Percentiles rank a stretch among this genome's conserved stretches.
Conservation (phyloP, 2,888 invertebrate genomes). For the Caenorhabditis sinica region DNA sequence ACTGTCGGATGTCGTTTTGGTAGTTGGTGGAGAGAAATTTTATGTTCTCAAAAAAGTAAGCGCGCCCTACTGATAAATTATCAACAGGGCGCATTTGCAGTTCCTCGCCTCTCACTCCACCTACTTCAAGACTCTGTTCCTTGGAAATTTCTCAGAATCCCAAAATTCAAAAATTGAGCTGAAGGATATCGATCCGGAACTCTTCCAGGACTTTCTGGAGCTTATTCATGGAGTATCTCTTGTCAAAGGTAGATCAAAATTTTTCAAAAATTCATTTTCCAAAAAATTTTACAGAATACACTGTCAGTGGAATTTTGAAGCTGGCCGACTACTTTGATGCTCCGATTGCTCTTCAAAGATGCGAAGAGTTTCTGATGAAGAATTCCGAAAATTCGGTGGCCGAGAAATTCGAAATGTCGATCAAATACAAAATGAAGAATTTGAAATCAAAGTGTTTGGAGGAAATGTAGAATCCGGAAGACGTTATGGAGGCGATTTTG, state of each 20-base stretch:
- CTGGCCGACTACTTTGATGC: not conserved
- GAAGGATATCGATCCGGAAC: not conserved
- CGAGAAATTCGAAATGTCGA: not conserved
- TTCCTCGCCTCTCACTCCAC: not conserved
- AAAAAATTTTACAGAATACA: not conserved
- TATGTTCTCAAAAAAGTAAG: not conserved
- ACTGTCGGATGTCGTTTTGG: too few relatives aligned
- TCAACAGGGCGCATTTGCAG: too few relatives aligned
- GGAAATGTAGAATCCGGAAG: too few relatives aligned
- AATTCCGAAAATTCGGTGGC: not conserved
- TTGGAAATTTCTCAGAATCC: not conserved
- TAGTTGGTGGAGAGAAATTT: too few relatives aligned
- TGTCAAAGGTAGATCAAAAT: not conserved
- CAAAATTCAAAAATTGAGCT: not conserved
- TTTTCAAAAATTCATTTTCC: too few relatives aligned
- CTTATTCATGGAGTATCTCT: not conserved
- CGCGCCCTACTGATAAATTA: too few relatives aligned
- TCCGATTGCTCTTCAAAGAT: not conserved
- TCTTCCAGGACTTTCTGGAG: conserved; percentile 1
- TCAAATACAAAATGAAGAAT: not conserved
- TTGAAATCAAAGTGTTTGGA: too few relatives aligned
- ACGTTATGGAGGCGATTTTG: too few relatives aligned
- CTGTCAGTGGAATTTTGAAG: not conserved
- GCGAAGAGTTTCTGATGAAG: not conserved
- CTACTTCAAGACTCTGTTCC: not conserved